Evolutionary conservation across 2,888 invertebrate genomes (phyloP), one percentile per base, ranked within the genome.

Genomic region (Coecobrya sp.): DNA sequence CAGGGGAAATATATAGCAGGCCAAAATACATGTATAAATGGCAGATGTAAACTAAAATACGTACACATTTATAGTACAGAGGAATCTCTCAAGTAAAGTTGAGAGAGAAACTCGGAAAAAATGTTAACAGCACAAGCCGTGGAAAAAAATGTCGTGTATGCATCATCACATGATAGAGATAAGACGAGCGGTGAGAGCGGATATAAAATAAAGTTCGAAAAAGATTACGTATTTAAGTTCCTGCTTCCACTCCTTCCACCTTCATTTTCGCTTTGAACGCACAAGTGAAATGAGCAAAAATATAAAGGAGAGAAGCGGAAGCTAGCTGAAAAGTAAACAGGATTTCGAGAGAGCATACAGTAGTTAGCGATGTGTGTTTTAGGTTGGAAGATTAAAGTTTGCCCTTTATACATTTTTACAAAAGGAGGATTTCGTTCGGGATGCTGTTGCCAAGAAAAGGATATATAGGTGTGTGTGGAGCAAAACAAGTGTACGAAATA

Each of bases 141-240:
- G 10, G 16, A 49, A 76, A 76, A n/a, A 49, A 42, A 76, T 76
- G 73, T 55, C 10, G 70, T 81, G 86, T 52, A 87, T 91, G 86
- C 82, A 91, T 91, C 91, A 82, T 91, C 86, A 86, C 91, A 86
- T 91, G 81, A 91, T 55, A 27, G 16, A 82, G 89, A 82, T 81
- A 70, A 89, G 68, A 68, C 13, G 65, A 85, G 27, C n/a, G 49
- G 68, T 49, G 45, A 19, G 65, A 85, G 27, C n/a, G 49, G 68
- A 68, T 68, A 19, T 25, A 7, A 42, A n/a, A 55, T 13, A 25
- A 79, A 85, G 73, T 42, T 81, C 2, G 27, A 81, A 59, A 16
- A 86, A 55, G 82, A 68, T 70, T 82, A 70, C 55, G 36, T 73
- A 62, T 86, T 86, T 82, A 25, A 68, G 82, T 70, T 89, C 49